Evolutionary conservation across 2,797 vertebrate genomes (phyloP).

Genomic region (Urosaurus nigricauda): DNA sequence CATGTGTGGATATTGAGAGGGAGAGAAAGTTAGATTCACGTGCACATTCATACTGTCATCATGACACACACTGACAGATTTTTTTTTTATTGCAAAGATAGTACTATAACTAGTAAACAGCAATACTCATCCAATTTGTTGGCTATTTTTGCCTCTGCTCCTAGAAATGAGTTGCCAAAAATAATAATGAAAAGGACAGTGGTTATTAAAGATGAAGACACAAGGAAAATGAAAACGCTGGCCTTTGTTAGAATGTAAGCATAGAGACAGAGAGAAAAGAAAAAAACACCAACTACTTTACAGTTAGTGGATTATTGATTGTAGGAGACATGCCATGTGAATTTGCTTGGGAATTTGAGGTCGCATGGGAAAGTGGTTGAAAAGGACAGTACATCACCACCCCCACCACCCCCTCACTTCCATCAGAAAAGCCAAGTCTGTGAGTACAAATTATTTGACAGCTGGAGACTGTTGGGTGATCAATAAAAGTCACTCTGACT

Average conservation of each 20-base stretch:
- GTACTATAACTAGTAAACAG: constrained; percentile 40
- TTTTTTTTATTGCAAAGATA: constrained; percentile 32
- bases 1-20: no score
- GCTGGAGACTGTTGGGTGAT: constrained; percentile 24
- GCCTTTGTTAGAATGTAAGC: constrained; percentile 32
- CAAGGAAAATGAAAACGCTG: constrained; percentile 23
- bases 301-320: constrained; percentile 31
- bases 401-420: not conserved
- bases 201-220: constrained; percentile 12
- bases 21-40: not conserved
- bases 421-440: constrained; percentile 43
- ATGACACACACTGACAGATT: constrained; percentile 25
- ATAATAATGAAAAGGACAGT: not conserved
- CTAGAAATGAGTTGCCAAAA: constrained; percentile 13
- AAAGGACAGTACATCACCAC: not conserved
- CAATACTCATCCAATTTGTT: constrained; percentile 40
- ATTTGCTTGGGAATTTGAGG: constrained; percentile 47
- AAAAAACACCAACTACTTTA: not conserved
- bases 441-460: constrained; percentile 33
- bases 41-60: constrained; percentile 33
- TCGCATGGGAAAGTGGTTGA: constrained; percentile 12
- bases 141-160: constrained; percentile 41
- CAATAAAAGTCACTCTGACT: constrained; percentile 48
- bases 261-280: constrained; percentile 13
- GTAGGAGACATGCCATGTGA: constrained; percentile 42